Evolutionary conservation across 2,797 vertebrate genomes (phyloP).

Genomic region (Silurus aristotelis): DNA sequence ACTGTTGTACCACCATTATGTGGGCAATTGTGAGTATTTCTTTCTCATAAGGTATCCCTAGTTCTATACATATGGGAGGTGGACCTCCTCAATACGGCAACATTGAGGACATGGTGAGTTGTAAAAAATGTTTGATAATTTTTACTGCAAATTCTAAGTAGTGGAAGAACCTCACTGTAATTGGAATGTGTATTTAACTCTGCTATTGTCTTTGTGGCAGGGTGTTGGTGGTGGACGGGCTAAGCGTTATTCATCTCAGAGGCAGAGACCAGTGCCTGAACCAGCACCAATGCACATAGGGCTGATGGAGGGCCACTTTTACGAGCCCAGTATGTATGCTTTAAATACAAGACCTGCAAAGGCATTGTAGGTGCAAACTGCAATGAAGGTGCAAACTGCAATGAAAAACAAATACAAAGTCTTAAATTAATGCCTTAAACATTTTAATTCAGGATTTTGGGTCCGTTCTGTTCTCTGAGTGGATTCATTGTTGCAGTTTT

Average conservation of each 20-base stretch:
- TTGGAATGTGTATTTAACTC: neutral
- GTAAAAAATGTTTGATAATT: neutral
- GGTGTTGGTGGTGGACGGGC: constrained; percentile 83
- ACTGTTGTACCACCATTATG: neutral
- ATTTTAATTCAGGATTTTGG: too few species aligned
- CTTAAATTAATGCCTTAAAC: too few species aligned
- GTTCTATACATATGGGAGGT: constrained; percentile 82
- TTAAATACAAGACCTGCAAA: neutral
- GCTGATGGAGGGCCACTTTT: constrained; percentile 96
- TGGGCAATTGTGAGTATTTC: neutral
- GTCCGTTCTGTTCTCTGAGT: too few species aligned
- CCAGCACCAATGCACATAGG: constrained; percentile 89
- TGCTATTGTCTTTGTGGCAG: constrained; percentile 58
- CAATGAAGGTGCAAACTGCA: neutral
- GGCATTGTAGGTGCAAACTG: neutral
- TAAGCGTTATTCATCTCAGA: constrained; percentile 93
- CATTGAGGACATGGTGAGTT: constrained; percentile 91
- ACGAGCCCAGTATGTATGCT: constrained; percentile 86
- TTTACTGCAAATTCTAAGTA: neutral
- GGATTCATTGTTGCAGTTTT: too few species aligned
- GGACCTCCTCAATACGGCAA: constrained; percentile 83
- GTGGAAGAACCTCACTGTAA: neutral
- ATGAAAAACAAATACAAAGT: neutral
- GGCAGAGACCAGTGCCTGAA: constrained; percentile 89
- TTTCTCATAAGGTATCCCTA: constrained; percentile 78